phyloP scores from a whole-genome alignment of 2,888 invertebrate species.

The Acrobasis suavella region DNA sequence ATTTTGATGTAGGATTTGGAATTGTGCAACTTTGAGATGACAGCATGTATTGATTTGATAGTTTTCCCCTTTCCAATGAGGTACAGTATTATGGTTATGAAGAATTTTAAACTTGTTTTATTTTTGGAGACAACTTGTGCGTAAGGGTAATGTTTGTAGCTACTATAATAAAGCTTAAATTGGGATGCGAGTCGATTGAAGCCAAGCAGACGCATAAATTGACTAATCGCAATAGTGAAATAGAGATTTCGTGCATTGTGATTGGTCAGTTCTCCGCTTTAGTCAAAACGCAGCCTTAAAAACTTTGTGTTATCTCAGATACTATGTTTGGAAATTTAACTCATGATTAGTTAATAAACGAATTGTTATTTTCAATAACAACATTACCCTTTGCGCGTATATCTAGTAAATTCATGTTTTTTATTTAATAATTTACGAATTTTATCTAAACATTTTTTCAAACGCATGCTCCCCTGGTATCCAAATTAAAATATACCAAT shows the following conservation, averaged over 20 bases:
- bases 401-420: constrained; percentile 2
- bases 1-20: constrained; percentile 32
- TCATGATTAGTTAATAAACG: no score
- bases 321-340: no score
- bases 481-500: constrained; percentile 23
- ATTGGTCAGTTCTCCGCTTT: no score
- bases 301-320: no score
- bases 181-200: no score
- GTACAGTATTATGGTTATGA: constrained; percentile 1
- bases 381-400: not conserved
- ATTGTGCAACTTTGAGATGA: constrained; percentile 17
- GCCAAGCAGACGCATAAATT: no score
- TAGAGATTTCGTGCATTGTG: no score
- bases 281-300: no score
- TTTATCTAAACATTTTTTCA: not conserved
- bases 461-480: constrained; percentile 14
- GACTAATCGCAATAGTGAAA: no score
- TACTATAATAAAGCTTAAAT: no score
- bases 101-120: not conserved
- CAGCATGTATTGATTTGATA: constrained; percentile 10
- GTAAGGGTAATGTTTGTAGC: not conserved
- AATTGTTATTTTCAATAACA: not conserved
- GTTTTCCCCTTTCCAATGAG: not conserved
- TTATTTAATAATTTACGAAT: constrained; percentile 20
- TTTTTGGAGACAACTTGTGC: not conserved